Evolutionary conservation across 2,888 invertebrate species (phyloP).

Genomic region (Orgyia antiqua): DNA sequence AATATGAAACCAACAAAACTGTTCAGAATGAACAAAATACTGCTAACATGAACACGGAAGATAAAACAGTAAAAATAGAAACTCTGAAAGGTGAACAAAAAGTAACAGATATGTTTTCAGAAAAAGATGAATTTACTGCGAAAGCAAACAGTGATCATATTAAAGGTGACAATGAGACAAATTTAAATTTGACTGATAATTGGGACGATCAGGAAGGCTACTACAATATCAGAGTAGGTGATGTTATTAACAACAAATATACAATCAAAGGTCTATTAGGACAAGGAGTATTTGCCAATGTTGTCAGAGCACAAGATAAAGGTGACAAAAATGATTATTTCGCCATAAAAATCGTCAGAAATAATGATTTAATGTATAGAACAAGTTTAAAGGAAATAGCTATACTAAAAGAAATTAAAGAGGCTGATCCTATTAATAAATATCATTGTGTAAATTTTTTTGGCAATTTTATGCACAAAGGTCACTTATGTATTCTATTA

Average conservation of each 20-base stretch:
- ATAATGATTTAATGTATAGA: slow-evolving; percentile 99
- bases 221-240: slow-evolving; percentile 95
- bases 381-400: slow-evolving; percentile 97
- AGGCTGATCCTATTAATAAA: slow-evolving; percentile 96
- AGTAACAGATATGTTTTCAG: slow-evolving; percentile 94
- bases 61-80: slow-evolving; percentile 10
- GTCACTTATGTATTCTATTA: slow-evolving; percentile 98
- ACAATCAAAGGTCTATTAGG: slow-evolving; percentile 97
- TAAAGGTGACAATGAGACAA: slow-evolving; percentile 71
- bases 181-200: slow-evolving; percentile 95
- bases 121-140: slow-evolving; percentile 90
- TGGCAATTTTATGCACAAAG: slow-evolving; percentile 97
- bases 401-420: slow-evolving; percentile 93
- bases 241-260: slow-evolving; percentile 89
- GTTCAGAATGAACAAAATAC: slow-evolving; percentile 15
- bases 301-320: slow-evolving; percentile 94
- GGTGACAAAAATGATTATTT: slow-evolving; percentile 90
- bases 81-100: slow-evolving; percentile 33
- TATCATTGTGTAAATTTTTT: slow-evolving; percentile 94
- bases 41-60: neutral
- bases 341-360: slow-evolving; percentile 98
- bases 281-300: slow-evolving; percentile 99
- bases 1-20: slow-evolving; percentile 33
- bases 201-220: slow-evolving; percentile 99
- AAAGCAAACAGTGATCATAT: slow-evolving; percentile 59